These are phyloP conservation scores for Tyrannus savana DNA, from an alignment of 2,113 vertebrate species.

Conservation along the genomic window DNA sequence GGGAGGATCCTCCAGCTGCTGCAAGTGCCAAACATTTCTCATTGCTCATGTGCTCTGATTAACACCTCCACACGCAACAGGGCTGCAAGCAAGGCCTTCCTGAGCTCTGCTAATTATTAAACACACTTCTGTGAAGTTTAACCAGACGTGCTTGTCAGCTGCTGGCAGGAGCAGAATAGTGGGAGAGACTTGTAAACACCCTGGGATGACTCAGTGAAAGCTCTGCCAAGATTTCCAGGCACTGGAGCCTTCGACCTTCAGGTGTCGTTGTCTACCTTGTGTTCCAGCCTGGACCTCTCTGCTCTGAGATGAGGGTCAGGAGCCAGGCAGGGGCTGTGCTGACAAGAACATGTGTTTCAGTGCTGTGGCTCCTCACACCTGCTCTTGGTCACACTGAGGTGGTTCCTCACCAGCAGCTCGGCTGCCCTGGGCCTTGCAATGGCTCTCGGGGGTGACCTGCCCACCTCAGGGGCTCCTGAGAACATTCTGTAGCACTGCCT, in stretches of 20 bases:
- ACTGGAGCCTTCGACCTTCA: not conserved
- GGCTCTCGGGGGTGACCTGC: not conserved
- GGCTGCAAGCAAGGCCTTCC: slow-evolving; percentile 33
- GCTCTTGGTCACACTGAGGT: not conserved
- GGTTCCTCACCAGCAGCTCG: not conserved
- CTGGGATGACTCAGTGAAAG: not conserved
- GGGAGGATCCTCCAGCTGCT: not conserved
- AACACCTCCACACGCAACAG: slow-evolving; percentile 15
- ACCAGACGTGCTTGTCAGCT: slow-evolving; percentile 15
- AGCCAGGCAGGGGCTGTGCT: not conserved
- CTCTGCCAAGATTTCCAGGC: not conserved
- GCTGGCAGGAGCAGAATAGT: slow-evolving; percentile 28
- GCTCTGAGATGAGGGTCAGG: not conserved
- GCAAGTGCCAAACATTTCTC: not conserved
- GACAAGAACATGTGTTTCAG: rapidly evolving
- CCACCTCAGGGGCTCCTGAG: not conserved
- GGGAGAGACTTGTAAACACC: slow-evolving; percentile 9
- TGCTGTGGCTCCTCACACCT: not conserved
- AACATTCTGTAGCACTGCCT: not conserved
- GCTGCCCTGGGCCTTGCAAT: not conserved
- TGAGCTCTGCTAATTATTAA: slow-evolving; percentile 54
- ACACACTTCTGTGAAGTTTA: slow-evolving; percentile 28
- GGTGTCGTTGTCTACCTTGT: slow-evolving; percentile 47
- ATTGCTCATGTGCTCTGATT: slow-evolving; percentile 6
- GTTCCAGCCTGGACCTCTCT: not conserved